These are phyloP conservation scores for Stomorhina lunata DNA, from an alignment of 2,888 invertebrate genomes.

Conservation along the genomic window DNA sequence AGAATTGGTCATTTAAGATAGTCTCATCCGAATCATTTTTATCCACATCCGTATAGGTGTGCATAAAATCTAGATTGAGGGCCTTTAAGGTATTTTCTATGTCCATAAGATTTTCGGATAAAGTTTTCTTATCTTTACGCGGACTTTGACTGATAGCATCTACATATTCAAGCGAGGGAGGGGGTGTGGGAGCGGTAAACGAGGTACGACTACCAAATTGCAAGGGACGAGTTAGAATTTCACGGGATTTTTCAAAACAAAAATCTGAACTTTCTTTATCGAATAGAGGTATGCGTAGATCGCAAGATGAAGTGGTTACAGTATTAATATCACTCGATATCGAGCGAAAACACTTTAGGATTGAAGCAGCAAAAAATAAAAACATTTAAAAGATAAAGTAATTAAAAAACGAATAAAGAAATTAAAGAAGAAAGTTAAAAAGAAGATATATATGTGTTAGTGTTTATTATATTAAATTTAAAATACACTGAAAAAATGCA, in stretches of 20 bases:
- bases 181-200: conserved; percentile 59
- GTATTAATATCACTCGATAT: conserved; percentile 81
- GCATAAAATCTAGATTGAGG: conserved; percentile 79
- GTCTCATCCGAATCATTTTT: conserved; percentile 80
- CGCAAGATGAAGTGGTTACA: conserved; percentile 73
- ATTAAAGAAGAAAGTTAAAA: conserved; percentile 56
- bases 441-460: conserved; percentile 25
- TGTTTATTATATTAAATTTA: no score
- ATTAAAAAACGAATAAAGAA: conserved; percentile 63
- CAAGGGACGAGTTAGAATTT: conserved; percentile 83
- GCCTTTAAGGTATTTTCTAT: conserved; percentile 80
- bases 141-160: conserved; percentile 41
- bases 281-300: conserved; percentile 84
- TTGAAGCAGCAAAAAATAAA: conserved; percentile 45
- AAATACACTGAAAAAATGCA: no score
- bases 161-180: conserved; percentile 67
- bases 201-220: conserved; percentile 61
- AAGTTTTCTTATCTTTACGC: conserved; percentile 73
- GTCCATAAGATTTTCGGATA: conserved; percentile 79
- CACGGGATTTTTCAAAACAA: conserved; percentile 86
- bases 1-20: conserved; percentile 77
- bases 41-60: conserved; percentile 79
- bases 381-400: conserved; percentile 49
- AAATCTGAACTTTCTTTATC: conserved; percentile 88
- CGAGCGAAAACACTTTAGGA: conserved; percentile 80